These are phyloP conservation scores for Apodemia hepburni DNA, from an alignment of 2,888 invertebrate genomes.

Conservation along the genomic window DNA sequence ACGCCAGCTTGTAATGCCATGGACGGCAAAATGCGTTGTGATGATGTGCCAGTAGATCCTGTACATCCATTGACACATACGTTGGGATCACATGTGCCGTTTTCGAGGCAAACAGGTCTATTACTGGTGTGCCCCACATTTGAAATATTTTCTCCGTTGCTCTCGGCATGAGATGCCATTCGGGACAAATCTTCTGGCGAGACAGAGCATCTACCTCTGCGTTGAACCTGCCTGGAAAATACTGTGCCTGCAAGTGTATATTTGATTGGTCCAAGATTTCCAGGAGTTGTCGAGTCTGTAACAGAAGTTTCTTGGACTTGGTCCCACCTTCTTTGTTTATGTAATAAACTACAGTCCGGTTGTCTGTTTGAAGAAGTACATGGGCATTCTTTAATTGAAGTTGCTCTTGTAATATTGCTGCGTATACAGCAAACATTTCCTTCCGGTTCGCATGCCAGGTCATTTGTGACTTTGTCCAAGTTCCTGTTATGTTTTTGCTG, in stretches of 20 bases:
- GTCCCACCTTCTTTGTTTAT: conserved; percentile 37
- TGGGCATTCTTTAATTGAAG: conserved; percentile 23
- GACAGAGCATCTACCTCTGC: conserved; percentile 39
- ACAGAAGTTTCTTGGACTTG: conserved; percentile 24
- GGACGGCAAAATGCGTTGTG: conserved; percentile 25
- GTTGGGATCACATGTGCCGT: conserved; percentile 20
- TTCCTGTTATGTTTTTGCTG: conserved; percentile 2
- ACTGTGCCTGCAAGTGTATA: conserved; percentile 3
- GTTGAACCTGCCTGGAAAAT: conserved; percentile 38
- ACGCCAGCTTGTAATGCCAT: conserved; percentile 20
- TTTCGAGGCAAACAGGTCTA: conserved; percentile 30
- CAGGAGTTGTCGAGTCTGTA: conserved; percentile 19
- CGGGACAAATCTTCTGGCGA: conserved; percentile 22
- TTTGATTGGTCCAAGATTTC: conserved; percentile 14
- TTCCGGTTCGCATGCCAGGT: conserved; percentile 16
- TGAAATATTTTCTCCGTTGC: conserved; percentile 26
- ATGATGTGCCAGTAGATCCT: conserved; percentile 16
- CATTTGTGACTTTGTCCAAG: conserved; percentile 12
- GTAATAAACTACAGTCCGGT: conserved; percentile 29
- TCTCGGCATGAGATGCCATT: conserved; percentile 29
- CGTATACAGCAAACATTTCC: conserved; percentile 18
- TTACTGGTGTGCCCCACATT: conserved; percentile 27
- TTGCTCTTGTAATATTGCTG: conserved; percentile 6
- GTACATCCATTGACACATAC: conserved; percentile 21
- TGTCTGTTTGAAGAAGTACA: conserved; percentile 27